Conservation (phyloP, 2,888 invertebrate genomes). For the Amphipyra berbera region DNA sequence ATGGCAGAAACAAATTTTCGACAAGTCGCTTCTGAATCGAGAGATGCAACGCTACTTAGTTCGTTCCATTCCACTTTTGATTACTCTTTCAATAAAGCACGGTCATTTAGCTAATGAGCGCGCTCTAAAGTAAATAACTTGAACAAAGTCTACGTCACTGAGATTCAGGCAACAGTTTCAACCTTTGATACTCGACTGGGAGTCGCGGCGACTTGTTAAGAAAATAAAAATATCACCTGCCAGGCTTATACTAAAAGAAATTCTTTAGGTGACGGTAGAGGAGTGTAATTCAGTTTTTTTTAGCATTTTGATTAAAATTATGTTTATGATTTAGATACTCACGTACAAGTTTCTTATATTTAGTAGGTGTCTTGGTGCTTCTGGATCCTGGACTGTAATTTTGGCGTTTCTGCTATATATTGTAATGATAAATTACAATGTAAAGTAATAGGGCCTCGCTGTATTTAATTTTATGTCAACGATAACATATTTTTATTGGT, state of each 20-base stretch:
- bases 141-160: conserved; percentile 82
- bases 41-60: conserved; percentile 49
- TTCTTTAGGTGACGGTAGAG: conserved; percentile 45
- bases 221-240: conserved; percentile 69
- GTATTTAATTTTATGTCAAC: too few species aligned
- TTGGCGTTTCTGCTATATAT: too few species aligned
- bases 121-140: conserved; percentile 84
- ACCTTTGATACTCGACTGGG: conserved; percentile 76
- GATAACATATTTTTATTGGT: too few species aligned
- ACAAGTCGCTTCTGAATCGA: conserved; percentile 40
- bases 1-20: conserved; percentile 27
- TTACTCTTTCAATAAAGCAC: conserved; percentile 82
- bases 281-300: conserved; percentile 33
- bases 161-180: conserved; percentile 73
- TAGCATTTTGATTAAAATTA: conserved; percentile 28
- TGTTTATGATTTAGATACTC: conserved; percentile 19
- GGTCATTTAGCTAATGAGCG: conserved; percentile 87
- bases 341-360: too few species aligned
- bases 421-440: too few species aligned
- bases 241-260: conserved; percentile 50
- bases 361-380: too few species aligned
- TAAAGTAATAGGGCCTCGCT: too few species aligned
- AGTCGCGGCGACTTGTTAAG: conserved; percentile 68
- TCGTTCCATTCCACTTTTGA: conserved; percentile 70
- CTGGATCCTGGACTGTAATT: too few species aligned